phyloP scores from a whole-genome alignment of 1,140 invertebrate genomes.

The Drosophila bocki region DNA sequence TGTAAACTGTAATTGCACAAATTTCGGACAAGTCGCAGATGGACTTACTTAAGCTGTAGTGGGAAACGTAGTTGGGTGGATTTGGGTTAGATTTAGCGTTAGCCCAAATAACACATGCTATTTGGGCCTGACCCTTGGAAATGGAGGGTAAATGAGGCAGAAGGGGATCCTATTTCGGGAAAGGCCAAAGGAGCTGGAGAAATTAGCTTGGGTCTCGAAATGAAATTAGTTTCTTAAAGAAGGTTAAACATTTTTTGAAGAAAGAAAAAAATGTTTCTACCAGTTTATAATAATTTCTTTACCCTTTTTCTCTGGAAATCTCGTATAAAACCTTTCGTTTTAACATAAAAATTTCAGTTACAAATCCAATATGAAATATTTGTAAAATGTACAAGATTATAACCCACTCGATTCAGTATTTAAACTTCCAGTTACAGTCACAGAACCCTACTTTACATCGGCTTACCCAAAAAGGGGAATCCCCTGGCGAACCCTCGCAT shows the following conservation, averaged over 20 bases:
- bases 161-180: neutral
- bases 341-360: neutral
- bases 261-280: too few relatives aligned
- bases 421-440: neutral
- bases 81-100: constrained; percentile 16
- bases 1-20: constrained; percentile 75
- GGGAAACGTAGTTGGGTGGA: constrained; percentile 17
- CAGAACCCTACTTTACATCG: constrained; percentile 23
- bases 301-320: too few relatives aligned
- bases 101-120: too few relatives aligned
- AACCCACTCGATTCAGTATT: constrained; percentile 2
- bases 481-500: constrained; percentile 16
- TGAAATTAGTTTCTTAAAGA: neutral
- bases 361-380: neutral
- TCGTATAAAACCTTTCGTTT: too few relatives aligned
- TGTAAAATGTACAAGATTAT: neutral
- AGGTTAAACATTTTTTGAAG: neutral
- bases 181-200: neutral
- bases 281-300: too few relatives aligned
- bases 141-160: constrained; percentile 12
- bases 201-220: neutral
- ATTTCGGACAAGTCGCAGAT: constrained; percentile 49
- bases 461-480: constrained; percentile 18
- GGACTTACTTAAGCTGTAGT: constrained; percentile 7
- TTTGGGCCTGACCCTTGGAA: neutral